Conservation (phyloP, 2,113 vertebrate species). For the Austrofundulus limnaeus region DNA sequence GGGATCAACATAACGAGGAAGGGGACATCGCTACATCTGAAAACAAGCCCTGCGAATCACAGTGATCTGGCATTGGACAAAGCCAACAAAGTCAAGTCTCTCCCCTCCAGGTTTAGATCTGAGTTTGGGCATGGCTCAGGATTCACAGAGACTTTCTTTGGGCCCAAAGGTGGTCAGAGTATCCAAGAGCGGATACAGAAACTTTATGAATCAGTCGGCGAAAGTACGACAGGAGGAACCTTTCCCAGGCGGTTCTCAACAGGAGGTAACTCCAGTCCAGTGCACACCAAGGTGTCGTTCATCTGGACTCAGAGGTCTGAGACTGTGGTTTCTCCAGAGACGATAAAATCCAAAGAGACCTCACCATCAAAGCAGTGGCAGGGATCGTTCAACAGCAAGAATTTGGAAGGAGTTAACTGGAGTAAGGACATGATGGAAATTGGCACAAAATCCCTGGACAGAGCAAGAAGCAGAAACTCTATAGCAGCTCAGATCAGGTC, state of each 20-base stretch:
- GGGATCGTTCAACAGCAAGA: conserved; percentile 1
- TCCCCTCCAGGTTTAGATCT: conserved; percentile 61
- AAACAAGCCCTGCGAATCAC: conserved; percentile 12
- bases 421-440: conserved; percentile 9
- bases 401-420: conserved; percentile 7
- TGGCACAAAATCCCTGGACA: conserved; percentile 66
- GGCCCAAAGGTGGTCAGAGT: conserved; percentile 61
- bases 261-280: conserved; percentile 18
- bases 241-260: conserved; percentile 56
- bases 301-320: conserved; percentile 29
- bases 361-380: conserved; percentile 17
- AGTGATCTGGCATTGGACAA: conserved; percentile 23
- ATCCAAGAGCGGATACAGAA: conserved; percentile 73
- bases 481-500: conserved; percentile 45
- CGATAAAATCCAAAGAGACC: conserved; percentile 18
- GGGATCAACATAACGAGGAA: conserved; percentile 4
- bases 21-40: conserved; percentile 12
- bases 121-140: conserved; percentile 7
- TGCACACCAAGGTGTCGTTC: conserved; percentile 14
- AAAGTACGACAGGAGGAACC: conserved; percentile 39
- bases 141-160: conserved; percentile 22
- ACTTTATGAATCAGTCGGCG: conserved; percentile 54
- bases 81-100: conserved; percentile 47
- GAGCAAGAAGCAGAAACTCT: conserved; percentile 49
- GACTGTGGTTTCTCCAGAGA: conserved; percentile 4